A percentile compares a stretch with the other conserved stretches of the same genome.
These are phyloP conservation scores for Rotaria magnacalcarata DNA, from an alignment of 2,888 invertebrate genomes.

Conservation along the genomic window DNA sequence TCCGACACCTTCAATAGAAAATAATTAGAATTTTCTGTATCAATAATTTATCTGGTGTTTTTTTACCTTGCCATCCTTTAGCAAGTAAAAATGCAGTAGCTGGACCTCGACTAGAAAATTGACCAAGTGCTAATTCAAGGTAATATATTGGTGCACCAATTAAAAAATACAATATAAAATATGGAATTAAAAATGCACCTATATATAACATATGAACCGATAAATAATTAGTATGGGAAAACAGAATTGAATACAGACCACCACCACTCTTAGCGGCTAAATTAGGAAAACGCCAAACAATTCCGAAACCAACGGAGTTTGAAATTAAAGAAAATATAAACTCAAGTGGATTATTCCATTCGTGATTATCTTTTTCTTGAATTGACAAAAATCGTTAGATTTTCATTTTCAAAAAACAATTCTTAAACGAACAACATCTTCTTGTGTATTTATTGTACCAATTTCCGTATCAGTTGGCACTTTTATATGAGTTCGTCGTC, in stretches of 20 bases:
- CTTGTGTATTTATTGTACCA: not conserved
- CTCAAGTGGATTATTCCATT: not conserved
- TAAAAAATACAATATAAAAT: conserved; percentile 5
- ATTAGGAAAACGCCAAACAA: conserved; percentile 26
- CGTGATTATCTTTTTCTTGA: not conserved
- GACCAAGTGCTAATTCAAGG: conserved; percentile 18
- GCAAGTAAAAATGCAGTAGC: not conserved
- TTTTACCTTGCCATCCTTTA: conserved; percentile 8
- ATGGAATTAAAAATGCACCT: conserved; percentile 20
- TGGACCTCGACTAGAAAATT: conserved; percentile 19
- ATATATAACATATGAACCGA: no score
- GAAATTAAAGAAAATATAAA: not conserved
- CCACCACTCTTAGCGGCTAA: conserved; percentile 1
- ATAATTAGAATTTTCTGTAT: no score
- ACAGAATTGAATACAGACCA: not conserved
- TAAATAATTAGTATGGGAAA: no score
- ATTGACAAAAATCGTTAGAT: no score
- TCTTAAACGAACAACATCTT: not conserved
- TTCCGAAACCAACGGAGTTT: conserved; percentile 2
- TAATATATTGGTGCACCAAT: conserved; percentile 19
- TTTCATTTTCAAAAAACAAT: no score
- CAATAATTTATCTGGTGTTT: no score
- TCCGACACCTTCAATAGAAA: not conserved
- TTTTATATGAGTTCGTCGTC: rapidly evolving
- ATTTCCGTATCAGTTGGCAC: not conserved